These are phyloP conservation scores for Synaphobranchus kaupii DNA, from an alignment of 2,797 vertebrate species.

Conservation along the genomic window DNA sequence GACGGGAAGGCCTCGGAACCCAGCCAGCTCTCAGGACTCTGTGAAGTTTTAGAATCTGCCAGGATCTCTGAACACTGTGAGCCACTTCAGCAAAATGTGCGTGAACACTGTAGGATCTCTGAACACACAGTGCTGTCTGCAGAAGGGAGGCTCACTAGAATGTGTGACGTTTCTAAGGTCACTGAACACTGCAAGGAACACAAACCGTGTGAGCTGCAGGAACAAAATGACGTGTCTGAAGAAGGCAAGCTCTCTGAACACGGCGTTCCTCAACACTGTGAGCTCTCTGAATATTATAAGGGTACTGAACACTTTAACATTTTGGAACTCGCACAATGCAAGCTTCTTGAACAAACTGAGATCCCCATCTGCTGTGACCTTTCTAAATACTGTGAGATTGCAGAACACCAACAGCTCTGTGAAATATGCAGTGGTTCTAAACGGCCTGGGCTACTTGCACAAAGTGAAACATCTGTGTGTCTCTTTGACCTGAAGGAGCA, in stretches of 20 bases:
- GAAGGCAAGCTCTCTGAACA: constrained; percentile 59
- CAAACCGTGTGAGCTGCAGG: neutral
- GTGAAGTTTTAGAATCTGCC: neutral
- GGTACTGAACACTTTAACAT: neutral
- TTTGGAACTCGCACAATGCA: neutral
- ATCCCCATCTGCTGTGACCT: constrained; percentile 33
- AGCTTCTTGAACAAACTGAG: constrained; percentile 15
- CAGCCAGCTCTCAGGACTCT: constrained; percentile 54
- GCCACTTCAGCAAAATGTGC: neutral
- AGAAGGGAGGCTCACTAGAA: constrained; percentile 60
- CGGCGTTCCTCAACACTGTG: constrained; percentile 45
- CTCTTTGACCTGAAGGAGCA: neutral
- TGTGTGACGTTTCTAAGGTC: neutral
- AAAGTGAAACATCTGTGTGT: neutral
- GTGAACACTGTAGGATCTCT: neutral
- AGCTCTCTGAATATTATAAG: constrained; percentile 52
- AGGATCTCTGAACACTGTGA: neutral
- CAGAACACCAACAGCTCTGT: constrained; percentile 43
- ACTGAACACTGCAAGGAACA: neutral
- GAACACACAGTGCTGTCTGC: constrained; percentile 16
- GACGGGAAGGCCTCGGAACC: constrained; percentile 31
- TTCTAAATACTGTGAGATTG: constrained; percentile 49
- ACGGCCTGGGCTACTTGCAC: constrained; percentile 16
- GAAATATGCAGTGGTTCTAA: constrained; percentile 9
- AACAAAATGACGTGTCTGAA: constrained; percentile 24